Evolutionary conservation across 2,888 invertebrate species (phyloP).

Genomic region (Spilosoma lubricipeda): DNA sequence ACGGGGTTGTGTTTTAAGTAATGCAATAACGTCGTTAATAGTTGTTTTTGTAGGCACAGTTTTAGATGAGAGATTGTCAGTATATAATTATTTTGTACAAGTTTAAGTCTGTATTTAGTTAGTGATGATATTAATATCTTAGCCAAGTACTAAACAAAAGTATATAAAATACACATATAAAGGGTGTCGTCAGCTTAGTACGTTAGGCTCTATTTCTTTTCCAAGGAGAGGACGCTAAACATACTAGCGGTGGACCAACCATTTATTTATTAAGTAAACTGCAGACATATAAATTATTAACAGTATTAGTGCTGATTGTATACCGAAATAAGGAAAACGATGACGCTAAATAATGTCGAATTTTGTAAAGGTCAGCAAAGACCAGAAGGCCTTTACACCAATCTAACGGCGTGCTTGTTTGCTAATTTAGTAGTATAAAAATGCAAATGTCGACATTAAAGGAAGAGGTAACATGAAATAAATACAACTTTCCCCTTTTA

Average conservation of each 20-base stretch:
- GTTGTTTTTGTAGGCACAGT: neutral
- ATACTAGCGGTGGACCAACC: no score
- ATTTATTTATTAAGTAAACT: no score
- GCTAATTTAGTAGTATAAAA: neutral
- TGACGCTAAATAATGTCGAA: neutral
- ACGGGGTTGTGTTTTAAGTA: constrained; percentile 1
- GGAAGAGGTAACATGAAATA: constrained; percentile 27
- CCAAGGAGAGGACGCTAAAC: no score
- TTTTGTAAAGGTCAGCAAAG: neutral
- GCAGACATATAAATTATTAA: no score
- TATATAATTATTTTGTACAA: no score
- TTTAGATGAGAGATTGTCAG: neutral
- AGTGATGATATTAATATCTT: no score
- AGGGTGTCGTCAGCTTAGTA: no score
- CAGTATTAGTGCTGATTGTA: no score
- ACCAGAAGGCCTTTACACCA: neutral
- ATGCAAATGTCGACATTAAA: neutral
- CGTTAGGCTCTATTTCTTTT: no score
- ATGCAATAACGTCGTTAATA: neutral
- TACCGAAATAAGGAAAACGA: neutral
- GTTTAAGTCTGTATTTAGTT: no score
- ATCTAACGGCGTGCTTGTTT: neutral
- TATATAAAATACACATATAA: no score
- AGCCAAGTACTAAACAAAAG: no score
- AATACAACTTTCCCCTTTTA: constrained; percentile 27